These are phyloP conservation scores for Rhabdornis inornatus DNA, from an alignment of 2,113 vertebrate species.

Conservation along the genomic window DNA sequence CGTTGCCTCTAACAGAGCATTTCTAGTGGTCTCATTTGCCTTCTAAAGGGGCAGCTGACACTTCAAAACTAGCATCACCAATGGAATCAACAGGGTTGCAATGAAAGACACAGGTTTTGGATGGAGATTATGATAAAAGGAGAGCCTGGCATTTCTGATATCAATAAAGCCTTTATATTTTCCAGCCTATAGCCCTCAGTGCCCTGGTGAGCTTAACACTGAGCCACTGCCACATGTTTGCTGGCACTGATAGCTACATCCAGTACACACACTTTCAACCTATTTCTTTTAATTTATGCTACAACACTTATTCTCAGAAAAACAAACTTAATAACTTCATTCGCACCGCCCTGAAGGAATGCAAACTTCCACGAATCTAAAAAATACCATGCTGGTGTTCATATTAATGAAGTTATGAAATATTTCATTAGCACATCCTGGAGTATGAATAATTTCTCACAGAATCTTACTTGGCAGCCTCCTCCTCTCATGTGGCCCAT, in stretches of 20 bases:
- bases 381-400: not conserved
- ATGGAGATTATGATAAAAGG: not conserved
- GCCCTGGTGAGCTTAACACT: not conserved
- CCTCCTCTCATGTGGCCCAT: not conserved
- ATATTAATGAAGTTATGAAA: constrained; percentile 17
- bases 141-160: not conserved
- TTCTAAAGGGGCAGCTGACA: not conserved
- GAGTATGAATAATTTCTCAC: constrained; percentile 29
- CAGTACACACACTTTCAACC: not conserved
- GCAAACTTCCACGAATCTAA: not conserved
- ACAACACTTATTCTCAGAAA: not conserved
- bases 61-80: not conserved
- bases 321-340: not conserved
- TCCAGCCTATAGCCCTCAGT: not conserved
- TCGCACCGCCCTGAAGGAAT: not conserved
- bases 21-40: not conserved
- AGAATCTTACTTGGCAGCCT: not conserved
- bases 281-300: not conserved
- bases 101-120: not conserved
- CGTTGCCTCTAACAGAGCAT: not conserved
- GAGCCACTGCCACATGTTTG: not conserved
- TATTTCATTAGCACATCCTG: constrained; percentile 36
- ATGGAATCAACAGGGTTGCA: not conserved
- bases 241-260: not conserved
- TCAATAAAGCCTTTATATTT: not conserved